A percentile compares a stretch with the other conserved stretches of the same genome.
Evolutionary conservation across 2,113 vertebrate species (phyloP).

Genomic region (Dryoscopus gambensis): DNA sequence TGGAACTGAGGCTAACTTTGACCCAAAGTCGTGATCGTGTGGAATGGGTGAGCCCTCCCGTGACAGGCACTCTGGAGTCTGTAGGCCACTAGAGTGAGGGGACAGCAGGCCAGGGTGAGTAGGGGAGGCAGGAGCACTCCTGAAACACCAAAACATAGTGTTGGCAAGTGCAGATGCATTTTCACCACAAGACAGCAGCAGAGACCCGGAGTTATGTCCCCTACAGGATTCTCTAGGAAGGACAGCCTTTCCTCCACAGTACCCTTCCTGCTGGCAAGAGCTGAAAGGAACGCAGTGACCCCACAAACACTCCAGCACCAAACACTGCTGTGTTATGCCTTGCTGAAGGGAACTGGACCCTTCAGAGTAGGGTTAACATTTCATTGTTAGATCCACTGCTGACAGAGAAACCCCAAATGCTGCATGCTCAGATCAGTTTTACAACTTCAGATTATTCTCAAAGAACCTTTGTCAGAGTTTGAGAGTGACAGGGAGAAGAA

Average conservation of each 20-base stretch:
- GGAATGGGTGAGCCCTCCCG: slow-evolving; percentile 93
- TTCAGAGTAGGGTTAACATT: not conserved
- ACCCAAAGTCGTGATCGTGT: slow-evolving; percentile 90
- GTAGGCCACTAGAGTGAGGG: slow-evolving; percentile 89
- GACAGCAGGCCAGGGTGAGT: slow-evolving; percentile 95
- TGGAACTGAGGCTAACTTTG: slow-evolving; percentile 90
- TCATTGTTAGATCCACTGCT: not conserved
- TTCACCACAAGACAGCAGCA: not conserved
- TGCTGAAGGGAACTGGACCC: not conserved
- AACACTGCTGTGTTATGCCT: not conserved
- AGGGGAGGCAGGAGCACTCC: slow-evolving; percentile 95
- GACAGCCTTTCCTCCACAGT: not conserved
- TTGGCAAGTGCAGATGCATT: not conserved
- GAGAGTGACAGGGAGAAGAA: not conserved
- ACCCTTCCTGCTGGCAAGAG: not conserved
- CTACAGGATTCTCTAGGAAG: not conserved
- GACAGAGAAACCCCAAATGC: not conserved
- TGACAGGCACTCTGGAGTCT: slow-evolving; percentile 96
- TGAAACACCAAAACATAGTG: slow-evolving; percentile 39
- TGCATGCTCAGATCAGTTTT: not conserved
- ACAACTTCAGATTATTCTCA: not conserved
- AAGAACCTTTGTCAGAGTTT: not conserved
- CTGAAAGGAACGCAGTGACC: not conserved
- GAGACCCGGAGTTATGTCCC: not conserved
- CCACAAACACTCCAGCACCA: not conserved